A percentile compares a stretch with the other conserved stretches of the same genome.
phyloP scores from a whole-genome alignment of 2,113 vertebrate genomes.

The Leuciscus idus region DNA sequence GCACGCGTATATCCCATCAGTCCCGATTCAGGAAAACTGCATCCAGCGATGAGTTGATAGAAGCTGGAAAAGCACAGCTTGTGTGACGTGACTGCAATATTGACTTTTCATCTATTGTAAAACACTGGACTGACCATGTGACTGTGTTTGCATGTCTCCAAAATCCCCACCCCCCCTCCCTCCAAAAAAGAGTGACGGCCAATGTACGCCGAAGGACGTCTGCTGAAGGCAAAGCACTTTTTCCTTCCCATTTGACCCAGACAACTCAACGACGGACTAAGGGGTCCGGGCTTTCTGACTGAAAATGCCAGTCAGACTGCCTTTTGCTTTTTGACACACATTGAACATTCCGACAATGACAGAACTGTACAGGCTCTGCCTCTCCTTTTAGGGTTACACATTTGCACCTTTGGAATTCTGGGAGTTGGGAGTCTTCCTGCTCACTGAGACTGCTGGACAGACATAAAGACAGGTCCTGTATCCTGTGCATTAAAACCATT shows the following conservation, averaged over 20 bases:
- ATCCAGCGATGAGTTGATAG: conserved; percentile 44
- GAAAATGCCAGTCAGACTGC: conserved; percentile 61
- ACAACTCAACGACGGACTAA: conserved; percentile 38
- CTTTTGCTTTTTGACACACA: conserved; percentile 65
- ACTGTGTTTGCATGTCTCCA: conserved; percentile 57
- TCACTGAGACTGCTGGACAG: conserved; percentile 75
- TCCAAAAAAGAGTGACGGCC: conserved; percentile 10
- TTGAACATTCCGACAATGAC: conserved; percentile 68
- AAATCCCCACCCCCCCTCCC: not conserved
- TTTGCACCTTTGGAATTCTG: conserved; percentile 73
- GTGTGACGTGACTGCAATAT: conserved; percentile 68
- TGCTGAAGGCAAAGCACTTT: conserved; percentile 61
- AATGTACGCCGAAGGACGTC: conserved; percentile 56
- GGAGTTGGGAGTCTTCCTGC: conserved; percentile 76
- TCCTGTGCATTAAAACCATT: conserved; percentile 27
- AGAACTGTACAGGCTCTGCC: conserved; percentile 43
- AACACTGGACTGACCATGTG: conserved; percentile 75
- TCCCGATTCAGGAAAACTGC: conserved; percentile 47
- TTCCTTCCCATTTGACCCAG: conserved; percentile 12
- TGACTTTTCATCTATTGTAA: conserved; percentile 54
- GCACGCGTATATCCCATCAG: not conserved
- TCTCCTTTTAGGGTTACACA: conserved; percentile 32
- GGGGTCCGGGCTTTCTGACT: conserved; percentile 60
- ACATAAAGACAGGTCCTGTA: conserved; percentile 33
- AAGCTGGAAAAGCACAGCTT: conserved; percentile 62